Evolutionary conservation across 2,888 invertebrate genomes (phyloP), one percentile per base, ranked within the genome.

Genomic region (Melangyna quadrimaculata): DNA sequence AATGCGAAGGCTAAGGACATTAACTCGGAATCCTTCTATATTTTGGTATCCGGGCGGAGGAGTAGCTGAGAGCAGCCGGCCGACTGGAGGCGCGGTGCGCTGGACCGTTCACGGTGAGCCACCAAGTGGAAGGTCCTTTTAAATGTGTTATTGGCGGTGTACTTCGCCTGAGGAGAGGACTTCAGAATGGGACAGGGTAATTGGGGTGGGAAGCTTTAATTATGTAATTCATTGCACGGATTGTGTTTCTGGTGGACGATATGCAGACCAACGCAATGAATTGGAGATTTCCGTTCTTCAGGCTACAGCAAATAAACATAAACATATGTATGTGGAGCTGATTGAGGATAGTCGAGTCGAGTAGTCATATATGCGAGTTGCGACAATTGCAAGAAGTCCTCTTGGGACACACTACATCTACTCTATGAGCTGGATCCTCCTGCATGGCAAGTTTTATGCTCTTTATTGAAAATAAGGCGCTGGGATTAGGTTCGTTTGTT

Each of bases 151-250:
- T 86, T 86, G 86, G 86, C 81, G 86, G 86, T 86, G 78, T 70
- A 80, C 69, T 70, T 77, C n/a, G 75, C 69, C 51, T 35, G n/a
- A 67, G n/a, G n/a, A n/a, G n/a, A n/a, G 57, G 67, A 67, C 57
- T 51, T 63, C n/a, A 24, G 35, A 51, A 19, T 45, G 51, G 37
- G 8, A 10, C 27, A 19, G 24, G 37, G 24, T 27, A 24, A 19
- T 19, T 48, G 9, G 72, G 57, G 48, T 55, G 75, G 69, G 57
- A 35, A 67, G 59, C 77, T 86, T 86, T 86, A 86, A 86, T 86
- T 86, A 86, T 81, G 86, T 81, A 86, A 86, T 86, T 86, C 86
- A 86, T 78, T 48, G 86, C 86, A 86, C 77, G 80, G 86, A 86
- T 86, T 86, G 86, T 86, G 73, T 86, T 73, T 65, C 81, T 86